Evolutionary conservation across 1,140 invertebrate genomes (phyloP).

Genomic region (Lepidurus packardi): DNA sequence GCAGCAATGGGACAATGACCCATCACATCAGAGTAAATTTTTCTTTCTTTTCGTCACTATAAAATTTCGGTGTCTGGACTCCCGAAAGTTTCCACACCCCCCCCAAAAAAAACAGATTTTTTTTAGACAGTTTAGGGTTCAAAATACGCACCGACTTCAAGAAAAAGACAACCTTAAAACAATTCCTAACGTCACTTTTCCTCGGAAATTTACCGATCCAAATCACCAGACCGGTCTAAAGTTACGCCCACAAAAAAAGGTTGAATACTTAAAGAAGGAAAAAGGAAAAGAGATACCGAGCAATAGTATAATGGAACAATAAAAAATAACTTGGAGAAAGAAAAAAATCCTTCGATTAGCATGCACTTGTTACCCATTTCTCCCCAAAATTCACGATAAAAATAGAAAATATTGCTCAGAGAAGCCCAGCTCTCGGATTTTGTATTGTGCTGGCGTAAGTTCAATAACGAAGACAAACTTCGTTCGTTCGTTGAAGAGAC

Average conservation of each 20-base stretch:
- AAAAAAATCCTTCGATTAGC: not conserved
- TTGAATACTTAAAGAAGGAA: not conserved
- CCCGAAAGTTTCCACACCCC: not conserved
- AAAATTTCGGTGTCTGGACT: not conserved
- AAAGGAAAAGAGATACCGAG: not conserved
- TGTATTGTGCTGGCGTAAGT: too few species aligned
- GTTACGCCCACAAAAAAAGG: conserved; percentile 6
- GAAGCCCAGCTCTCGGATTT: too few species aligned
- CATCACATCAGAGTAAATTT: not conserved
- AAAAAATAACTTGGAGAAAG: not conserved
- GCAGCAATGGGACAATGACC: conserved; percentile 20
- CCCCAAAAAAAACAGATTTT: not conserved
- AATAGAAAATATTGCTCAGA: too few species aligned
- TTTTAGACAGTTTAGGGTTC: not conserved
- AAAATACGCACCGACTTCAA: not conserved
- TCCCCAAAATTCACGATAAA: too few species aligned
- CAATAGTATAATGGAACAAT: not conserved
- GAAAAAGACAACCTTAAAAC: not conserved
- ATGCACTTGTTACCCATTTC: not conserved
- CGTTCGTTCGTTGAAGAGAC: too few species aligned
- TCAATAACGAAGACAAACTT: too few species aligned
- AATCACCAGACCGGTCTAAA: conserved; percentile 9
- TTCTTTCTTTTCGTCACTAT: not conserved
- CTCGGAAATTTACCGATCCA: not conserved
- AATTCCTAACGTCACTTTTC: not conserved